phyloP scores from a whole-genome alignment of 2,113 vertebrate genomes.

The Sterna hirundo region DNA sequence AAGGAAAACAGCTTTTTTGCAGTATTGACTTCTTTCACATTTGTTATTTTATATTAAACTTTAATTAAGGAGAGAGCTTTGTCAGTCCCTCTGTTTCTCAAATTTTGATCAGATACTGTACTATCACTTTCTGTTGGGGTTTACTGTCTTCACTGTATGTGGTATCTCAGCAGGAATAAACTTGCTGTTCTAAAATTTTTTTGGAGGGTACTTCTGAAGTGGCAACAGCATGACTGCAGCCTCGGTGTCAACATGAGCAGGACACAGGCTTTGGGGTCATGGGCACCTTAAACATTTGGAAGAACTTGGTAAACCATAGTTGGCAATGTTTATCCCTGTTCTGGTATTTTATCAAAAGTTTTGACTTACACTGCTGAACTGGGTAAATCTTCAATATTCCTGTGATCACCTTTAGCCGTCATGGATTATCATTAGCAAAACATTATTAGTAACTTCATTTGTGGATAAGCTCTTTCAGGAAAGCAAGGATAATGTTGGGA shows the following conservation, averaged over 20 bases:
- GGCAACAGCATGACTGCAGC: neutral
- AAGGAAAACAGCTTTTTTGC: neutral
- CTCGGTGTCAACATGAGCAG: neutral
- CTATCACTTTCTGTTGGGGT: conserved; percentile 41
- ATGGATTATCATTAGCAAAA: neutral
- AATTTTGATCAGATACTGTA: neutral
- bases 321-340: neutral
- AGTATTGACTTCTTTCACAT: conserved; percentile 18
- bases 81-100: neutral
- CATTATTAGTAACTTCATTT: neutral
- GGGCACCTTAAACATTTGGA: neutral
- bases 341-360: neutral
- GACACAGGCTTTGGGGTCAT: neutral
- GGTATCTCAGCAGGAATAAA: neutral
- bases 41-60: conserved; percentile 30
- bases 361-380: neutral
- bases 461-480: neutral
- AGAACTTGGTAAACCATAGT: neutral
- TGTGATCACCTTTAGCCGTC: neutral
- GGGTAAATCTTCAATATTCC: neutral
- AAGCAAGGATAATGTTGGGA: neutral
- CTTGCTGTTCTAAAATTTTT: neutral
- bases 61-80: conserved; percentile 44
- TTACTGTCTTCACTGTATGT: neutral
- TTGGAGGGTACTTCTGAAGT: neutral